Base-by-base conservation (phyloP, 2,888 invertebrate species). In the Neoitamus cyanurus region DNA sequence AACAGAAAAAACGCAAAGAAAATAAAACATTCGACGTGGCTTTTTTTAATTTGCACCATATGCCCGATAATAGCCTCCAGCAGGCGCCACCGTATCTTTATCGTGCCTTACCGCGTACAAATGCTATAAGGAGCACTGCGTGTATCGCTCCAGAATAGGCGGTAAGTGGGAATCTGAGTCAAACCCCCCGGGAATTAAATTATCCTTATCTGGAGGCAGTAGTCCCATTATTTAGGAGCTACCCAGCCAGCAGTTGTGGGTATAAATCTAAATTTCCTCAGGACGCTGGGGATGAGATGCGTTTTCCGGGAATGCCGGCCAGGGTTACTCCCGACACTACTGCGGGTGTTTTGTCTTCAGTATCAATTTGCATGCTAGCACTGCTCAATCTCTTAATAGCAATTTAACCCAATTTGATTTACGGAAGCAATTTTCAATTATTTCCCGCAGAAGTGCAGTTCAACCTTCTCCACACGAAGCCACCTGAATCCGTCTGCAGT, bases 401-500 rank as follows among this genome's bases (percentile, higher is more conserved):
- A 13, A 42, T 20, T 78, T 36, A 69, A 28, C 78, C 78, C 72
- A 85, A 85, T 85, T 83, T 13, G 9, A 84, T 84, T 84, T 84
- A 58, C 77, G 83, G 80, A 73, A 82, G 30, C 15, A 46, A 83
- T 85, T 83, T 83, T 36, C 84, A 48, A 78, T 82, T 72, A 83
- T 87, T 88, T 88, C 86, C 88, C 89, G 36, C 91, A 97, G 97
- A 95, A 88, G 95, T 97, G 87, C 96, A 96, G 91, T 98, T 97
- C 92, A 95, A 96, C 89, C 93, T 95, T 91, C 94, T 94, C 42
- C 94, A 96, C 88, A 94, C 94, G 0, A 93, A 94, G 83, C 95
- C 97, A 28, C 98, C 97, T 2, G 95, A 95, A 89, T 98, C 97
- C 3, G 96, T 97, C 73, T 98, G 98, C 93, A 97, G 97, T 90